Base-by-base conservation (phyloP, 2,888 invertebrate genomes). In the Steromphala cineraria region DNA sequence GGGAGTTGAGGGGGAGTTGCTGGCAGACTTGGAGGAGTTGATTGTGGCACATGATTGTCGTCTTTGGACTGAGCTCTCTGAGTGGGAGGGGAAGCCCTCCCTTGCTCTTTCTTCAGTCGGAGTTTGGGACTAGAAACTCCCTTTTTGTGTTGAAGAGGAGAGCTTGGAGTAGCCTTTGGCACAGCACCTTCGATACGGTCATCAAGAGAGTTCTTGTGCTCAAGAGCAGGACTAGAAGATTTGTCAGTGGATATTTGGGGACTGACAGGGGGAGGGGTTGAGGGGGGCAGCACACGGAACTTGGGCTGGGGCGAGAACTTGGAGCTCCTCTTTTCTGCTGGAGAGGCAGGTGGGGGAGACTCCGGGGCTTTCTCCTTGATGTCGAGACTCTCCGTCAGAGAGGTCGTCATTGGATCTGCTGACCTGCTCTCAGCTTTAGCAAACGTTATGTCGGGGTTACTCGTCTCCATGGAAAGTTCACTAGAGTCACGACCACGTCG, bases 401-500 rank as follows among this genome's bases (percentile, higher is more conserved):
- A 79, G 2, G 71, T n/a, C 46, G 53, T 28, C 19, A 71, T 52
- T 15, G 36, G 21, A 28, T 75, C 76, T 0, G 52, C 21, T 0
- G 31, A 28, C 67, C 53, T 75, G 19, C 31, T n/a, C n/a, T 67
- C 80, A 2, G 77, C 56, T 52, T 80, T 80, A 36, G 75, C 53
- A 1, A 86, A 79, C 40, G 83, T 83, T 17, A 86, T 82, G 46
- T 86, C 86, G 0, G 86, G 84, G 76, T 86, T 86, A 2, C 53
- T 55, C 8, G 78, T 79, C 13, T 86, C 86, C 19, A 84, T 80
- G 17, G 81, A 15, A 19, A 55, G 75, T 56, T 86, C 86, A 2
- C 79, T 36, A 5, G 82, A 81, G 24, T 87, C 87, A 62, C 82
- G 83, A 0, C 91, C 89, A 71, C 90, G 80, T 7, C 90, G 83